These are phyloP conservation scores for Hassar affinis DNA, from an alignment of 2,113 vertebrate species.

Conservation along the genomic window DNA sequence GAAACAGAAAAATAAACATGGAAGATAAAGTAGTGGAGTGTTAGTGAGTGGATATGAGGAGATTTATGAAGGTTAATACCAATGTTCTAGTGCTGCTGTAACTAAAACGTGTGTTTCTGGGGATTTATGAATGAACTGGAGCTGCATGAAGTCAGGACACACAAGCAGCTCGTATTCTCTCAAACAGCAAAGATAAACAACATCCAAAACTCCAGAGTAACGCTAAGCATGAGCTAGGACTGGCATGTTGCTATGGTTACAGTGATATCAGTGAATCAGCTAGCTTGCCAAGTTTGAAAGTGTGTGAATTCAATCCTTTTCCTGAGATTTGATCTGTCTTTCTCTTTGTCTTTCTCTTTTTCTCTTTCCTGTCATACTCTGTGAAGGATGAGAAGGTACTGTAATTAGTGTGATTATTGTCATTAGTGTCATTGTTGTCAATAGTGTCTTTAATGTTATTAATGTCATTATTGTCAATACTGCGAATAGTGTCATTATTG, in stretches of 20 bases:
- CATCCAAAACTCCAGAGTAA: no score
- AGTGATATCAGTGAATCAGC: background rate
- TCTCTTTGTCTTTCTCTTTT: constrained; percentile 68
- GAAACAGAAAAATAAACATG: background rate
- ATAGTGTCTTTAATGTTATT: no score
- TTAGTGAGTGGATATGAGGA: background rate
- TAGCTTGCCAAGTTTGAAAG: background rate
- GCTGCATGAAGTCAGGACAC: no score
- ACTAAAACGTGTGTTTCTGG: no score
- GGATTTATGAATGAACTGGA: no score
- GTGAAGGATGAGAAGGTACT: constrained; percentile 96
- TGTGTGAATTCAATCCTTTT: no score
- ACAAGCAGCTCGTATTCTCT: no score
- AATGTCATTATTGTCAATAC: background rate
- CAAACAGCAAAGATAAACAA: no score
- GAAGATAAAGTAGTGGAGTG: background rate
- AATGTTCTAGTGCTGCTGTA: no score
- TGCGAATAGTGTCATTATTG: background rate
- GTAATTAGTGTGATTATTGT: background rate
- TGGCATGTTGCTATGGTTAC: background rate
- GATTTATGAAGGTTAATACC: no score
- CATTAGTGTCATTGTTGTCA: background rate
- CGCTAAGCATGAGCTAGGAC: no score
- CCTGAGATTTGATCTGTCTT: constrained; percentile 47
- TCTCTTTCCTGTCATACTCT: constrained; percentile 72